A percentile compares a stretch with the other conserved stretches of the same genome.
Evolutionary conservation across 2,113 vertebrate genomes (phyloP).

Genomic region (Pipa parva): DNA sequence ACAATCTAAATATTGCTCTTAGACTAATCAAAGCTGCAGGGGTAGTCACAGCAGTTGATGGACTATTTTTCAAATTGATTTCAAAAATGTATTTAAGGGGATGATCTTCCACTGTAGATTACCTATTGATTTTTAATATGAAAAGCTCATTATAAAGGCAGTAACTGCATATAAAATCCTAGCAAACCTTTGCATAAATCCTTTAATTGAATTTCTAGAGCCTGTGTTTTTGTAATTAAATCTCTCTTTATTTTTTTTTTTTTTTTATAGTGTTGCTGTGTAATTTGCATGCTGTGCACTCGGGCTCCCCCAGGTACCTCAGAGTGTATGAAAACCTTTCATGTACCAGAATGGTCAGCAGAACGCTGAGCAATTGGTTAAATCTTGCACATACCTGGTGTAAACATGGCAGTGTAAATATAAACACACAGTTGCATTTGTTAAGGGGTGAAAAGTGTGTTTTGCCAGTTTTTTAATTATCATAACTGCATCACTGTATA

Average conservation of each 20-base stretch:
- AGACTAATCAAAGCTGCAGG: conserved; percentile 81
- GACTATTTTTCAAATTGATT: conserved; percentile 99
- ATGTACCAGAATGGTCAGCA: not conserved
- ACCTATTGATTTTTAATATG: conserved; percentile 99
- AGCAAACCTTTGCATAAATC: conserved; percentile 99
- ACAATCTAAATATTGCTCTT: conserved; percentile 82
- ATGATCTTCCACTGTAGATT: conserved; percentile 97
- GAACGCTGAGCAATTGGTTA: not conserved
- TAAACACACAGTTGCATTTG: no score
- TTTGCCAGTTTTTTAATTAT: no score
- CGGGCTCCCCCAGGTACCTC: conserved; percentile 96
- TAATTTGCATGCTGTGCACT: conserved; percentile 97
- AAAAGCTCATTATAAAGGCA: conserved; percentile 99
- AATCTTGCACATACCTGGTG: not conserved
- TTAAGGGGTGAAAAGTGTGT: no score
- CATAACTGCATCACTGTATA: no score
- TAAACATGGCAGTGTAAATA: no score
- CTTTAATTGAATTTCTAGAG: conserved; percentile 99
- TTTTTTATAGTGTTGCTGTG: conserved; percentile 95
- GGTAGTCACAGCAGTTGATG: conserved; percentile 92
- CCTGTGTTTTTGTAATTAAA: conserved; percentile 98
- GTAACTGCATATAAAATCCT: conserved; percentile 98
- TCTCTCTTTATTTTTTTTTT: conserved; percentile 85
- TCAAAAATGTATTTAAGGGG: conserved; percentile 98
- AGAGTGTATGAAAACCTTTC: conserved; percentile 67